Evolutionary conservation across 2,113 vertebrate genomes (phyloP).

Genomic region (Dipodomys stephensi): DNA sequence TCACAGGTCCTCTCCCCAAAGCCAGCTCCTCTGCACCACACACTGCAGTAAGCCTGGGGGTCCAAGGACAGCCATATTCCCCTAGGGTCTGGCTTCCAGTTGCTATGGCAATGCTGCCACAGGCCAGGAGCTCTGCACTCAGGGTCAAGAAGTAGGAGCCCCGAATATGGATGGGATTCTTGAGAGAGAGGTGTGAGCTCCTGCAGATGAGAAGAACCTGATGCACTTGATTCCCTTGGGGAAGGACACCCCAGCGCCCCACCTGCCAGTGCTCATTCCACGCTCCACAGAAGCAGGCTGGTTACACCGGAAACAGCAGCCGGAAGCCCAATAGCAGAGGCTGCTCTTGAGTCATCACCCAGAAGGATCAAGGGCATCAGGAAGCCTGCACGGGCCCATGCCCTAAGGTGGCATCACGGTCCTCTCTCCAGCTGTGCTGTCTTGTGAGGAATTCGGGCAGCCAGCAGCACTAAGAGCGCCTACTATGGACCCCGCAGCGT

Average conservation of each 20-base stretch:
- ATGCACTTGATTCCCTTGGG: not conserved
- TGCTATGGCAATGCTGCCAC: conserved; percentile 6
- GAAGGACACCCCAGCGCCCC: not conserved
- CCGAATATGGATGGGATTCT: not conserved
- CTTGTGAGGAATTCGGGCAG: not conserved
- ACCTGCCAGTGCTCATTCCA: not conserved
- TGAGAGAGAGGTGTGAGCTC: not conserved
- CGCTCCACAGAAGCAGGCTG: not conserved
- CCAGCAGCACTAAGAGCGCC: not conserved
- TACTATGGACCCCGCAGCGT: not conserved
- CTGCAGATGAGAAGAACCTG: not conserved
- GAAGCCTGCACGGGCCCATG: not conserved
- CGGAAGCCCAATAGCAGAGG: not conserved
- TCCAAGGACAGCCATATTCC: not conserved
- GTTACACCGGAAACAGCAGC: not conserved
- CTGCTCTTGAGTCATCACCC: not conserved
- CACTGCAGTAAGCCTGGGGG: not conserved
- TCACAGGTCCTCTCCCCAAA: not conserved
- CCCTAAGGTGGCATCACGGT: not conserved
- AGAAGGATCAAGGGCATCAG: not conserved
- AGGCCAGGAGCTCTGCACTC: not conserved
- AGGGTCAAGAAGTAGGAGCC: not conserved
- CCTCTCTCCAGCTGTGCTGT: not conserved
- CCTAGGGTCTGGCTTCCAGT: conserved; percentile 5
- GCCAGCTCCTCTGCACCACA: not conserved